Evolutionary conservation across 2,797 vertebrate genomes (phyloP).

Genomic region (Acrocephalus scirpaceus): DNA sequence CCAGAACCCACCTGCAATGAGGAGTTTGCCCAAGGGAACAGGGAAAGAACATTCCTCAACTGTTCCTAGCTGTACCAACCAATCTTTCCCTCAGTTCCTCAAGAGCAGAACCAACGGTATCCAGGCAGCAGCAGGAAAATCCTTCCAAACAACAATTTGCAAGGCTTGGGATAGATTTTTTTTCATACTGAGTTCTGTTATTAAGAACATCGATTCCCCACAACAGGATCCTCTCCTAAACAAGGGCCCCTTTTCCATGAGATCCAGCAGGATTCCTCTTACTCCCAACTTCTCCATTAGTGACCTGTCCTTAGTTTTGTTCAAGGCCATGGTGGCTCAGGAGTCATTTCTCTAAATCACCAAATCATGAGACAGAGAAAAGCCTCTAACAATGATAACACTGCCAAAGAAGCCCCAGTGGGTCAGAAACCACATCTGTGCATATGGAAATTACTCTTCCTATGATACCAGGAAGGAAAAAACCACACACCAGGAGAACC

Average conservation of each 20-base stretch:
- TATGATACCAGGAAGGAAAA: fast-evolving
- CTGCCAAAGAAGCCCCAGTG: not conserved
- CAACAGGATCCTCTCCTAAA: not conserved
- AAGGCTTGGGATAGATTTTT: not conserved
- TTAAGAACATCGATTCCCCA: fast-evolving
- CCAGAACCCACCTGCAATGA: too few species aligned
- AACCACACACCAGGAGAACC: not conserved
- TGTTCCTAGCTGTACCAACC: not conserved
- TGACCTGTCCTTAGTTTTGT: not conserved
- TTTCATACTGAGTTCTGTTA: not conserved
- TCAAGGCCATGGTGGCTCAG: not conserved
- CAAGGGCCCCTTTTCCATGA: not conserved
- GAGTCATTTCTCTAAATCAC: not conserved
- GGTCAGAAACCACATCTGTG: not conserved
- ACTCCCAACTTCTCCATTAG: not conserved
- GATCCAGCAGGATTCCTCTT: not conserved
- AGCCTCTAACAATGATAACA: fast-evolving
- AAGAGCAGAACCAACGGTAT: not conserved
- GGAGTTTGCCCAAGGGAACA: not conserved
- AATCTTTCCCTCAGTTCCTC: not conserved
- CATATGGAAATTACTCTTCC: not conserved
- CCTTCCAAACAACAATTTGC: not conserved
- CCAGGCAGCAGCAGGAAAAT: not conserved
- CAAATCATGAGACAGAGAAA: not conserved
- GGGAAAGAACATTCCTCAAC: not conserved